Conservation (phyloP, 2,888 invertebrate species). For the Tenthredo distinguenda region DNA sequence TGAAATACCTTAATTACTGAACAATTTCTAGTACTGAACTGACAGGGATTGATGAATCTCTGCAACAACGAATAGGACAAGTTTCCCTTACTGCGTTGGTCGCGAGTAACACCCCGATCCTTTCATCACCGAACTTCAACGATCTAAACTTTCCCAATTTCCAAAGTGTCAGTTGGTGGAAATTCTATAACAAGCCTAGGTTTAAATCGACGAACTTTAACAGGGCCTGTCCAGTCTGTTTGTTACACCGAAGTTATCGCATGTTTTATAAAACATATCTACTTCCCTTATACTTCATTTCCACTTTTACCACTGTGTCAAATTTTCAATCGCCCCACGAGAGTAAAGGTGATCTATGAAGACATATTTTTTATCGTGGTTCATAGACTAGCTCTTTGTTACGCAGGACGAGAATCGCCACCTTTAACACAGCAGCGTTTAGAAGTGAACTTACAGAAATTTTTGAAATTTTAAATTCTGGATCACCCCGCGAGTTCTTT, state of each 20-base stretch:
- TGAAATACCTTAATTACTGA: not conserved
- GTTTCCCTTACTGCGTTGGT: not conserved
- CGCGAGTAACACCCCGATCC: not conserved
- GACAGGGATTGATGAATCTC: constrained; percentile 34
- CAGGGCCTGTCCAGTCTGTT: not conserved
- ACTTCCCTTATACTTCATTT: not conserved
- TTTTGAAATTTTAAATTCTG: not conserved
- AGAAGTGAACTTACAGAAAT: not conserved
- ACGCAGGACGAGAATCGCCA: constrained; percentile 15
- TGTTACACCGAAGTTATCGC: not conserved
- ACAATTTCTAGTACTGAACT: not conserved
- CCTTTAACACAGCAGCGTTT: constrained; percentile 15
- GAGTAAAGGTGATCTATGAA: not conserved
- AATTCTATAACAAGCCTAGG: constrained; percentile 6
- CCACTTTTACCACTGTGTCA: not conserved
- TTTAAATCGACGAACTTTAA: constrained; percentile 23
- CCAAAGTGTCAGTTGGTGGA: constrained; percentile 19
- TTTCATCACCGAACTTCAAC: constrained; percentile 13
- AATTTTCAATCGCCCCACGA: not conserved
- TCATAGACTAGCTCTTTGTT: not conserved
- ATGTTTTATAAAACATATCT: not conserved
- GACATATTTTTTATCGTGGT: not conserved
- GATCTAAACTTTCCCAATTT: constrained; percentile 30
- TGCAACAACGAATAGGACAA: not conserved
- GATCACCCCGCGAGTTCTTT: not conserved